A percentile compares a stretch with the other conserved stretches of the same genome.
These are phyloP conservation scores for Mormyrus proboscirostris DNA, from an alignment of 2,797 vertebrate genomes.

Conservation along the genomic window DNA sequence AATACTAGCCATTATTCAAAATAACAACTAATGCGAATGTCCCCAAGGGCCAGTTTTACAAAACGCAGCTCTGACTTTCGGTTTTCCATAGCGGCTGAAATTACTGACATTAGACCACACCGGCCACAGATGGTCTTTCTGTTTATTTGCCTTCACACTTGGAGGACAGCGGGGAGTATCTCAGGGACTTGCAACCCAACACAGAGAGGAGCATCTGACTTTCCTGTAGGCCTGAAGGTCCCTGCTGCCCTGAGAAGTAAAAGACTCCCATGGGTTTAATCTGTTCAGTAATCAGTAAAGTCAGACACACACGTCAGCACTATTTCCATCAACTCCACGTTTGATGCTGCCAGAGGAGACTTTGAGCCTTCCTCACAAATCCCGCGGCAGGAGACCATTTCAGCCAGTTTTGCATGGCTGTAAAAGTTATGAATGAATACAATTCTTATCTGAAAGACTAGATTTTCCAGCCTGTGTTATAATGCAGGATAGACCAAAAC, in stretches of 20 bases:
- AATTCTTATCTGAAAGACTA: conserved; percentile 3
- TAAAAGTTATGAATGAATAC: not conserved
- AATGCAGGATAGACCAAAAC: not conserved
- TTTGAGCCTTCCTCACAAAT: not conserved
- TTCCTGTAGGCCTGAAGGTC: not conserved
- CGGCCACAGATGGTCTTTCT: not conserved
- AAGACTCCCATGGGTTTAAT: not conserved
- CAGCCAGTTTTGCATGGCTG: not conserved
- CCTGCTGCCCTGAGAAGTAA: not conserved
- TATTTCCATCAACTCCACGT: not conserved
- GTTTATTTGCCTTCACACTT: conserved; percentile 1
- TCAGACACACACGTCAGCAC: not conserved
- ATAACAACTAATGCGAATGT: not conserved
- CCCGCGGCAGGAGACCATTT: not conserved
- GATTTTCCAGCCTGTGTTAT: not conserved
- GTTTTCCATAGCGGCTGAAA: not conserved
- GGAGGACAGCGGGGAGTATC: not conserved
- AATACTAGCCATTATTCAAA: not conserved
- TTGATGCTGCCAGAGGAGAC: not conserved
- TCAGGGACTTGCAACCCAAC: not conserved
- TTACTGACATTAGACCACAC: not conserved
- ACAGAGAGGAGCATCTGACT: not conserved
- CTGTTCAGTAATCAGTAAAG: not conserved
- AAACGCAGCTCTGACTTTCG: not conserved
- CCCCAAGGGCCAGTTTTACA: not conserved